phyloP scores from a whole-genome alignment of 1,140 invertebrate genomes.

The Macrobrachium nipponense region DNA sequence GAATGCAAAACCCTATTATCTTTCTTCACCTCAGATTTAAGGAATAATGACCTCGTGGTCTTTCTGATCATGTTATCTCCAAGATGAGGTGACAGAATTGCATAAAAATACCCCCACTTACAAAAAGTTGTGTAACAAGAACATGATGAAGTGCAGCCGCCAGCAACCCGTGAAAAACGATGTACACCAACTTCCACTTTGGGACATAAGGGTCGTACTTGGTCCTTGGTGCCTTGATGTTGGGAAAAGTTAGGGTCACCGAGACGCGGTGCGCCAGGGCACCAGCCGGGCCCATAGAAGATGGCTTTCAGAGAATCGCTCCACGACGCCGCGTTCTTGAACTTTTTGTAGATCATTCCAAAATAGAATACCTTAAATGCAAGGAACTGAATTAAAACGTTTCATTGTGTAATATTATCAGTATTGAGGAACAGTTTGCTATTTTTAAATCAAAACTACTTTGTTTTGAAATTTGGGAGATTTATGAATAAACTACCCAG shows the following conservation, averaged over 20 bases:
- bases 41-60: no score
- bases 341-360: slow-evolving; percentile 22
- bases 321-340: slow-evolving; percentile 23
- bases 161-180: slow-evolving; percentile 12
- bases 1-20: no score
- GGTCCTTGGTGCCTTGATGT: background rate
- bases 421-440: no score
- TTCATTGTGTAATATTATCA: no score
- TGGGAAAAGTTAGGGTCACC: slow-evolving; percentile 12
- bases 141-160: slow-evolving; percentile 4
- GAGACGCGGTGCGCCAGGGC: slow-evolving; percentile 28
- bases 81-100: background rate
- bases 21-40: no score
- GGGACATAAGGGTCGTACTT: slow-evolving; percentile 38
- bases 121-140: background rate
- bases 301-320: slow-evolving; percentile 31
- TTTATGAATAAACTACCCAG: no score
- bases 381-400: no score
- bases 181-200: slow-evolving; percentile 3
- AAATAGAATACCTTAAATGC: slow-evolving; percentile 23
- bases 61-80: no score
- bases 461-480: no score
- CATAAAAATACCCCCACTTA: background rate
- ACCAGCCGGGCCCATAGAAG: slow-evolving; percentile 50
- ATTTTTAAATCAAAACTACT: no score